Conservation (phyloP, 2,888 invertebrate genomes). For the Tachina grossa region DNA sequence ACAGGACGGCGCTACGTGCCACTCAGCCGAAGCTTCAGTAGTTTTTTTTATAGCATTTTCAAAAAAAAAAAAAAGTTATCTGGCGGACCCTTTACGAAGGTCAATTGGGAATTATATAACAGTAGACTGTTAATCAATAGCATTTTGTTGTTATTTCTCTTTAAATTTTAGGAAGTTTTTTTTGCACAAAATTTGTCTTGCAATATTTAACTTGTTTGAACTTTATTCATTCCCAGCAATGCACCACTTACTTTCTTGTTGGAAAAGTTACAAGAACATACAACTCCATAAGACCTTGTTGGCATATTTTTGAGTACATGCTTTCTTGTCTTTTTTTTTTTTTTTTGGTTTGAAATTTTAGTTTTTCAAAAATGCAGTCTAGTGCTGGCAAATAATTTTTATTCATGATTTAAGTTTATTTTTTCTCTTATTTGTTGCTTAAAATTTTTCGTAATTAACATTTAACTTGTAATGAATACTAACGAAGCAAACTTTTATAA, state of each 20-base stretch:
- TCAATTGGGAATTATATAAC: background rate
- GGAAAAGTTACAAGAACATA: background rate
- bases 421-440: background rate
- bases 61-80: too few relatives aligned
- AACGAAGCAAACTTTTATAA: constrained; percentile 50
- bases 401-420: constrained; percentile 17
- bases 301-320: constrained; percentile 20
- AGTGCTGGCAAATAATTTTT: constrained; percentile 9
- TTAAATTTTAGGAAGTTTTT: background rate
- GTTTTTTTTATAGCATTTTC: too few relatives aligned
- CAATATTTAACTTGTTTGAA: too few relatives aligned
- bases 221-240: too few relatives aligned
- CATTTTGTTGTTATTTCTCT: background rate
- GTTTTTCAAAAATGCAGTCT: constrained; percentile 37
- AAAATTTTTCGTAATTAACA: constrained; percentile 46
- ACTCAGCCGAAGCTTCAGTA: too few relatives aligned
- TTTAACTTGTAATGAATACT: constrained; percentile 61
- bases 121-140: background rate
- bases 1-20: too few relatives aligned
- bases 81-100: too few relatives aligned
- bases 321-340: background rate
- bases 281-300: constrained; percentile 15
- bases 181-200: background rate
- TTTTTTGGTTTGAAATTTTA: constrained; percentile 23
- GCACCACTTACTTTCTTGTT: background rate